Base-by-base conservation (phyloP, 2,888 invertebrate genomes). In the Nomada ferruginata region DNA sequence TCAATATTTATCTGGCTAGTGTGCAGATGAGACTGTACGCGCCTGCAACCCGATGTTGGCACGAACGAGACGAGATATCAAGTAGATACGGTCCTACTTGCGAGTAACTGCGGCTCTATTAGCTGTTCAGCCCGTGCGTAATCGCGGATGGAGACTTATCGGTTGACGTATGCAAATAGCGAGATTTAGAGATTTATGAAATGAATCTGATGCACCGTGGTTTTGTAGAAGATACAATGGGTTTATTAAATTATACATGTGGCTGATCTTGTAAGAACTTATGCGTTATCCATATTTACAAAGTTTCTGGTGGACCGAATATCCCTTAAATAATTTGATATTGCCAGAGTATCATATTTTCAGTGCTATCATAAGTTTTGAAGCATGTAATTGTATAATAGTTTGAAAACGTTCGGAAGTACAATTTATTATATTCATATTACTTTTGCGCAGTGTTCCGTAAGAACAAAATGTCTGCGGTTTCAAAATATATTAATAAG, bases 1-100 rank as follows among this genome's bases (percentile, higher is more conserved):
- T 87, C 87, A 87, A 89, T 89, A 86, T 86, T 85, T 85, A 85
- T 87, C 55, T 26, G 18, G 36, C 18, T 36, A 23, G 59, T 69
- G 44, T 60, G 75, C 69, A 76, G 57, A 71, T 66, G 29, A 52
- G 29, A 66, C 66, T n/a, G 18, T 29, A 11, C 23, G 44, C 44
- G 55, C 63, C 55, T 20, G 66, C 71, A 59, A 68, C 66, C 53
- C 69, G 53, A 64, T 68, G 70, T 70, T 65, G 50, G 29, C 73
- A 70, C 71, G 20, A 57, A 11, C 52, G 61, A 80, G 76, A 55
- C 52, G 52, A 84, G 86, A 86, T 85, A 84, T 83, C 63, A 61
- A 72, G 29, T 47, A 76, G 86, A 88, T 85, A 85, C 61, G 44
- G 76, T 83, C 77, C 66, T 60, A 61, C 59, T 50, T 57, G 76